Evolutionary conservation across 2,888 invertebrate species (phyloP), one percentile per base, ranked within the genome.

Genomic region (Lycophotia porphyrea): DNA sequence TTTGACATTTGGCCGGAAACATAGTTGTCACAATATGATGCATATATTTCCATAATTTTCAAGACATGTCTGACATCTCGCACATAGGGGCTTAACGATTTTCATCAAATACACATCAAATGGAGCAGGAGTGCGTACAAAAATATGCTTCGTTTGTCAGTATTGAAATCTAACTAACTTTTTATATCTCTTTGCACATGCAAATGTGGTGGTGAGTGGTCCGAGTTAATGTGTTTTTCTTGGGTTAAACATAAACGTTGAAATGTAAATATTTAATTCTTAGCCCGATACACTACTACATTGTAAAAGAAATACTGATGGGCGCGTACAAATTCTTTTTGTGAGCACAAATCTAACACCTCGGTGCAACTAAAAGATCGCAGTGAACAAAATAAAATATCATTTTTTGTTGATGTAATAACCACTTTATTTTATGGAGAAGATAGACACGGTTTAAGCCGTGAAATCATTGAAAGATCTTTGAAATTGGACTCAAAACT

Each of bases 401-500:
- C 60, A 44, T 36, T 86, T 85, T 84, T 81, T 79, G 58, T 78
- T 42, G 52, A 68, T 68, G 73, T 78, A 81, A 83, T 70, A 76
- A 47, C 67, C 76, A 79, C 67, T 79, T 78, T 78, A 80, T 85
- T 79, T 82, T 75, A 77, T 84, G 73, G 74, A 78, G 78, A 66
- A 74, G 63, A 76, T 73, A 79, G 86, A 80, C 70, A 84, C 82
- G 80, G 76, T 71, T 78, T 67, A 74, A 81, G 44, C 67, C 80
- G 81, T 87, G 78, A 84, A 87, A 86, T 87, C 72, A 74, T 72
- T 84, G 42, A 78, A 78, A 87, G 69, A 81, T 78, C 64, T 77
- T 79, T 80, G 67, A 81, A 86, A 87, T 82, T 84, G 39, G 18
- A 65, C 72, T 82, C 49, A 63, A 78, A 85, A 74, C 55, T 79